Base-by-base conservation (phyloP, 2,797 vertebrate species). In the Enteromius mattozi region DNA sequence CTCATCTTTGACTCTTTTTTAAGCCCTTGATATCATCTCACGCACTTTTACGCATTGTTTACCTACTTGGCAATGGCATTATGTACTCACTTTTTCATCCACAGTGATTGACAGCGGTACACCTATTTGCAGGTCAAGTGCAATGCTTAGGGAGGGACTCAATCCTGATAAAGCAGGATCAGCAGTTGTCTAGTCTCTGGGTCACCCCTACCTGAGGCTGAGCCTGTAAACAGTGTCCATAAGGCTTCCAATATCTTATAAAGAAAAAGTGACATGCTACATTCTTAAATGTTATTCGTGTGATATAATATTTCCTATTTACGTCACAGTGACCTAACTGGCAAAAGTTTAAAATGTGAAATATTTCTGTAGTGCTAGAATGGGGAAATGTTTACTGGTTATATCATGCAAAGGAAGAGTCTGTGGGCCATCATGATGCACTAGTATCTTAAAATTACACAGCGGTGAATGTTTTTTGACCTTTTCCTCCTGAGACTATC, bases 401-500 rank as follows among this genome's bases (percentile, higher is more conserved):
- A 35, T 70, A 61, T 84, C 59, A 71, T 61, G 51, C 72, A 63
- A 81, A 51, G 65, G 71, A 84, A 68, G 66, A 30, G 30, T 78
- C 65, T 70, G 77, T 47, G 21, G 71, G 68, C 27, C 76, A 65
- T 84, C 76, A 72, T 21, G 42, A 65, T 61, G 27, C 49, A 70
- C 66, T 72, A 33, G 30, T 49, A 78, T 83, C 68, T 21, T 81
- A 76, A 71, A 81, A 76, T 65, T 78, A 78, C 71, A 49, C 76
- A 63, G 84, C 59, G 61, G 61, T 3, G 49, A 85, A 81, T 88
- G 59, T 71, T 81, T 88, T 87, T 71, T 87, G 87, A 88, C 81
- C 82, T 89, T 82, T 86, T 87, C 78, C 81, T 84, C 33, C 21
- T 13, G 40, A 86, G 45, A 87, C 37, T 42, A 56, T 56, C 74